These are phyloP conservation scores for Lepilemur septentrionalis DNA, from an alignment of 2,797 vertebrate species.

Conservation along the genomic window DNA sequence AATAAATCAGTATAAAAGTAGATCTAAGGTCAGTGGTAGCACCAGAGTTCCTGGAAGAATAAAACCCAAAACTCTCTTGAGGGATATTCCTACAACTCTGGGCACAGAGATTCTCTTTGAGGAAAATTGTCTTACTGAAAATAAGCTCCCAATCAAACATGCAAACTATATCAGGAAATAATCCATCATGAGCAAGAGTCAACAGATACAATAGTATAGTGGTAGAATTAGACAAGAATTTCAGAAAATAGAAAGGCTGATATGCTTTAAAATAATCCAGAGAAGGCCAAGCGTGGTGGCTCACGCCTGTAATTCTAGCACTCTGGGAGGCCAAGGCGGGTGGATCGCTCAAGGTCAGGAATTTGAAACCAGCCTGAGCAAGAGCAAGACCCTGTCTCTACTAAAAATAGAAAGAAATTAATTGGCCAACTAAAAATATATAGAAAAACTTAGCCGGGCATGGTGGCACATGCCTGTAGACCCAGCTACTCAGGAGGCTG, in stretches of 20 bases:
- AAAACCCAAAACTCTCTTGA: background rate
- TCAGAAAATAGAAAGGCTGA: background rate
- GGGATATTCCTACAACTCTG: background rate
- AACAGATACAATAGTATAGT: background rate
- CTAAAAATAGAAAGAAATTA: too few relatives aligned
- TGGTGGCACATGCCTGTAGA: too few relatives aligned
- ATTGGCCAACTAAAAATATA: too few relatives aligned
- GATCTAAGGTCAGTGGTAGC: background rate
- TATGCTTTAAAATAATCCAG: background rate
- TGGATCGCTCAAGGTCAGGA: too few relatives aligned
- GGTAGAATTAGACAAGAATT: background rate
- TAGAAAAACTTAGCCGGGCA: too few relatives aligned
- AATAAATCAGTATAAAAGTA: constrained; percentile 2
- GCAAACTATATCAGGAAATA: background rate
- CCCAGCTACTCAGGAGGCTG: too few relatives aligned
- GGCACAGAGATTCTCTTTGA: background rate
- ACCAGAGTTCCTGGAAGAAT: background rate
- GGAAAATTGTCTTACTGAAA: background rate
- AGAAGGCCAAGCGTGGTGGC: too few relatives aligned
- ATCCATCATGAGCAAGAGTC: background rate
- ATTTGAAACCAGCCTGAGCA: too few relatives aligned
- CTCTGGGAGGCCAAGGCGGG: too few relatives aligned
- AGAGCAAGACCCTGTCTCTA: too few relatives aligned
- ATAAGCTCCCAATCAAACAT: background rate
- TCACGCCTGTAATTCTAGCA: too few relatives aligned